These are phyloP conservation scores for Propsilocerus akamusi DNA, from an alignment of 1,140 invertebrate species.

Conservation along the genomic window DNA sequence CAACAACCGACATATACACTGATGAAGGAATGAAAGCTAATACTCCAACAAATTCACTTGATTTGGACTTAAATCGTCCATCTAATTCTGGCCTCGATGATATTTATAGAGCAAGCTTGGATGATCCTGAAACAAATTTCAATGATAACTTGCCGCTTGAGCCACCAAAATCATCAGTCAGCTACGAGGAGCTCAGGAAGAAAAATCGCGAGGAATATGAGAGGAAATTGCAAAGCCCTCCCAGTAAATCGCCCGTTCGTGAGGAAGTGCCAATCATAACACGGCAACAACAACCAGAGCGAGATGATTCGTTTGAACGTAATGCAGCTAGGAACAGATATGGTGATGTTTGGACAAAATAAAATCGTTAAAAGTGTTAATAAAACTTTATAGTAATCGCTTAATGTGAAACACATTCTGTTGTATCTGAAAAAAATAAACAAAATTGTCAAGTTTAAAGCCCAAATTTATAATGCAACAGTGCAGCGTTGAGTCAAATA, in stretches of 20 bases:
- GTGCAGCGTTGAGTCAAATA: no score
- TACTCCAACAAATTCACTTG: conserved; percentile 15
- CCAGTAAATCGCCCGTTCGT: neutral
- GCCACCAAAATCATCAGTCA: conserved; percentile 20
- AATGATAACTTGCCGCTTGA: conserved; percentile 17
- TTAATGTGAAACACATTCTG: no score
- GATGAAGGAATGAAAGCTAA: conserved; percentile 16
- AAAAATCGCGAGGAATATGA: conserved; percentile 36
- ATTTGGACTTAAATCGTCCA: conserved; percentile 27
- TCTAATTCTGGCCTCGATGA: conserved; percentile 27
- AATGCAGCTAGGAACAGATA: conserved; percentile 16
- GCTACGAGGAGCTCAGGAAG: conserved; percentile 36
- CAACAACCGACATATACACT: conserved; percentile 22
- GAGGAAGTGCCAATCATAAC: conserved; percentile 12
- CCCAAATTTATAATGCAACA: no score
- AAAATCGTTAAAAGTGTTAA: no score
- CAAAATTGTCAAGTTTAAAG: no score
- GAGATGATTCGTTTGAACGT: neutral
- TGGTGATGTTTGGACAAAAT: conserved; percentile 19
- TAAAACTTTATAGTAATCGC: no score
- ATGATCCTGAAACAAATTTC: conserved; percentile 16
- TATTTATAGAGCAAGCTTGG: conserved; percentile 25
- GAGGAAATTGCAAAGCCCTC: conserved; percentile 17
- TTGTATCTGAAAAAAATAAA: no score
- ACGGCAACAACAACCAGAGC: conserved; percentile 7